Base-by-base conservation (phyloP, 2,888 invertebrate genomes). In the Aethes cnicana region DNA sequence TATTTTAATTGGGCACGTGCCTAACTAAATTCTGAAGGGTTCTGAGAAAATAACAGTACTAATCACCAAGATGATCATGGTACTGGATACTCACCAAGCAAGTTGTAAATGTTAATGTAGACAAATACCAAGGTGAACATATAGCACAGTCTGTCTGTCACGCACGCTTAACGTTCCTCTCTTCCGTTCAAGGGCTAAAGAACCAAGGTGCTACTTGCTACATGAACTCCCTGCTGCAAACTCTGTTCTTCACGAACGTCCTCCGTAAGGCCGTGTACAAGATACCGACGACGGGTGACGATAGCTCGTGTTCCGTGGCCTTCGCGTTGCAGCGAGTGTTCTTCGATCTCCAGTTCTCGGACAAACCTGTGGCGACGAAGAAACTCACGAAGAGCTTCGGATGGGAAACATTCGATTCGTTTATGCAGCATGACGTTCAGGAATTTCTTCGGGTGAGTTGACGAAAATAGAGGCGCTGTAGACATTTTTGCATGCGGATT, bases 131-230 rank as follows among this genome's bases (percentile, higher is more conserved):
- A n/a, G n/a, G n/a, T n/a, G n/a, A n/a, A n/a, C n/a, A n/a, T n/a
- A n/a, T n/a, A n/a, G n/a, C n/a, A n/a, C n/a, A n/a, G n/a, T n/a
- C n/a, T n/a, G n/a, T n/a, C n/a, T n/a, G n/a, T n/a, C n/a, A n/a
- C n/a, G n/a, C n/a, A n/a, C n/a, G 11, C n/a, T 30, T n/a, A 20
- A 30, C 4, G 14, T 5, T 2, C 11, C 7, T n/a, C n/a, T n/a
- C n/a, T 5, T 35, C 23, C 21, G 6, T 72, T 63, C 2, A 66
- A 85, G 99, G 99, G 11, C 91, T 99, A 33, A 98, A 98, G 84
- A 99, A 99, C 84, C 99, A 99, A 90, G 99, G 99, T 41, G 99
- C 99, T 25, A 99, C 99, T 0, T 99, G 99, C 83, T 99, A 99
- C 81, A 99, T 99, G 99, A 99, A 99, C 81, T 99, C 99, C 0